A percentile compares a stretch with the other conserved stretches of the same genome.
Conservation (phyloP, 1,140 invertebrate genomes). For the Lysiphlebus fabarum region DNA sequence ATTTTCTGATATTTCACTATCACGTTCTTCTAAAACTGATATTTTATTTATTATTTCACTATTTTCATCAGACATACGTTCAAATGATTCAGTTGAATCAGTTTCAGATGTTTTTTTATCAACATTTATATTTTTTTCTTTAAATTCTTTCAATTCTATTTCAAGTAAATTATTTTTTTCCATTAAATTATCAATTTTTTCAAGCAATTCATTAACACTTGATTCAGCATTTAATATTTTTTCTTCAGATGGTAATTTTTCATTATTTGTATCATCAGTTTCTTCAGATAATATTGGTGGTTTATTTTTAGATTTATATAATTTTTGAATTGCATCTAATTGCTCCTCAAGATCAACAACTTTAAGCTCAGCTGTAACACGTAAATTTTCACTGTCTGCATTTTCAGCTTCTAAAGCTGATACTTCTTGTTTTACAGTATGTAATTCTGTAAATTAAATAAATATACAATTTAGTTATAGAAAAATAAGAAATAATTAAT, state of each 20-base stretch:
- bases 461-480: neutral
- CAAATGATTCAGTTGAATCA: slow-evolving; percentile 52
- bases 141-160: slow-evolving; percentile 58
- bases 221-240: slow-evolving; percentile 30
- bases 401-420: slow-evolving; percentile 61
- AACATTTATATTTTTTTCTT: slow-evolving; percentile 57
- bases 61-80: slow-evolving; percentile 45
- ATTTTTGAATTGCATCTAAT: slow-evolving; percentile 53
- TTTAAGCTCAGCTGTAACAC: slow-evolving; percentile 69
- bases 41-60: slow-evolving; percentile 49
- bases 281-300: slow-evolving; percentile 42
- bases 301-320: slow-evolving; percentile 24
- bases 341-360: slow-evolving; percentile 69
- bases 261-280: slow-evolving; percentile 55
- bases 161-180: slow-evolving; percentile 59
- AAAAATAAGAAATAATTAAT: slow-evolving; percentile 17
- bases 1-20: slow-evolving; percentile 42
- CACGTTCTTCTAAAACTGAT: slow-evolving; percentile 57
- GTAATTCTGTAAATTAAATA: slow-evolving; percentile 56
- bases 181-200: slow-evolving; percentile 64
- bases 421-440: slow-evolving; percentile 58
- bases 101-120: slow-evolving; percentile 58
- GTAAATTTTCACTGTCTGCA: slow-evolving; percentile 60
- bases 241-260: slow-evolving; percentile 56
- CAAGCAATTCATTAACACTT: slow-evolving; percentile 58